phyloP scores from a whole-genome alignment of 2,113 vertebrate genomes.

The Hemichromis elongatus region DNA sequence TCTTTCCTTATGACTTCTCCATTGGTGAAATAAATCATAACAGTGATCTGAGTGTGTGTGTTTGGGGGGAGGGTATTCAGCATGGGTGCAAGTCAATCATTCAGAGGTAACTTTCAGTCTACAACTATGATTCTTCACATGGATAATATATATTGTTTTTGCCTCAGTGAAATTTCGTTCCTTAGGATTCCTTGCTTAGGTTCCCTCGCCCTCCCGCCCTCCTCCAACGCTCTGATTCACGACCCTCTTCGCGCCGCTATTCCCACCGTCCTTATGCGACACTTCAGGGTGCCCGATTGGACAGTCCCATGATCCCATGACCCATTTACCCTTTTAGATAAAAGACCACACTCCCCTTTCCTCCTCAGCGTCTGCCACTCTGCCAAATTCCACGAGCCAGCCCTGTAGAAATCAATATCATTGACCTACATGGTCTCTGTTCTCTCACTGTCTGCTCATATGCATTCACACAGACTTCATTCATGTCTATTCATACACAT shows the following conservation, averaged over 20 bases:
- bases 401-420: background rate
- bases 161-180: background rate
- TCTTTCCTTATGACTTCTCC: background rate
- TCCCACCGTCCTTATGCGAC: background rate
- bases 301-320: background rate
- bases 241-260: background rate
- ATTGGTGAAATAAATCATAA: background rate
- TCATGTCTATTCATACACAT: constrained; percentile 7
- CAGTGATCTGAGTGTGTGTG: background rate
- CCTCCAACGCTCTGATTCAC: background rate
- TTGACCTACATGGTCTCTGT: constrained; percentile 4
- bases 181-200: background rate
- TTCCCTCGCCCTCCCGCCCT: background rate
- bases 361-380: background rate
- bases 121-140: background rate
- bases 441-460: background rate
- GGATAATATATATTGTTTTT: background rate
- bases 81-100: background rate
- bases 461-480: background rate
- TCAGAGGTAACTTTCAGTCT: background rate
- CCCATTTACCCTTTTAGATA: constrained; percentile 17
- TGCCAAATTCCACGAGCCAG: constrained; percentile 15
- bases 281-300: background rate
- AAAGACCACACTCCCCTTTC: background rate
- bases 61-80: background rate